Evolutionary conservation across 2,113 vertebrate species (phyloP).

Genomic region (Microtus oregoni): DNA sequence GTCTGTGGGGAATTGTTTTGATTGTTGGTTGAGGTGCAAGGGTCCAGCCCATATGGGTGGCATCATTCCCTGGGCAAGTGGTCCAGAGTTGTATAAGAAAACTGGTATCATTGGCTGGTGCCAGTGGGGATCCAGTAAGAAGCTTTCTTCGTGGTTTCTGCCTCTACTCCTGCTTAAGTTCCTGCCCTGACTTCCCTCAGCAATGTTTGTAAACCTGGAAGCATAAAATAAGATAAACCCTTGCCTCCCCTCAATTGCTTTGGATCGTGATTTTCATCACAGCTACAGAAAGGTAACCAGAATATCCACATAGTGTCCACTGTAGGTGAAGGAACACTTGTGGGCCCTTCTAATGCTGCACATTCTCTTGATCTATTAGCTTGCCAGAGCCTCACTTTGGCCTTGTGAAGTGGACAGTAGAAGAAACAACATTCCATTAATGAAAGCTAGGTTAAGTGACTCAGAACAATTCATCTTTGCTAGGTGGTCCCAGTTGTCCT

Average conservation of each 20-base stretch:
- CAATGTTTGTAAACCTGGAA: neutral
- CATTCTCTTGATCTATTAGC: neutral
- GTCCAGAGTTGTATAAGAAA: neutral
- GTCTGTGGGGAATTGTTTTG: neutral
- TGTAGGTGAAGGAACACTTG: neutral
- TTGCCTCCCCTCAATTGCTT: neutral
- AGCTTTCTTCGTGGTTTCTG: neutral
- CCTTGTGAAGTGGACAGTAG: neutral
- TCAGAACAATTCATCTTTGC: neutral
- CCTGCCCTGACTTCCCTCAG: neutral
- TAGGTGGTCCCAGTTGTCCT: neutral
- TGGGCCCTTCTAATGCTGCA: neutral
- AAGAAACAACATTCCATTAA: slow-evolving; percentile 6
- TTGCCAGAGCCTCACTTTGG: neutral
- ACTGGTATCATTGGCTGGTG: neutral
- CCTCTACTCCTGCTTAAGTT: neutral
- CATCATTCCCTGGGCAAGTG: neutral
- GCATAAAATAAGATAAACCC: neutral
- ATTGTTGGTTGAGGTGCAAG: neutral
- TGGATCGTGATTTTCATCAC: neutral
- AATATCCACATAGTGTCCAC: neutral
- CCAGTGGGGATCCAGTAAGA: no score
- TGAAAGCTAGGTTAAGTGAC: neutral
- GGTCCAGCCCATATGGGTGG: neutral
- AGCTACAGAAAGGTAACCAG: neutral